phyloP scores from a whole-genome alignment of 2,113 vertebrate species.

The Python bivittatus region DNA sequence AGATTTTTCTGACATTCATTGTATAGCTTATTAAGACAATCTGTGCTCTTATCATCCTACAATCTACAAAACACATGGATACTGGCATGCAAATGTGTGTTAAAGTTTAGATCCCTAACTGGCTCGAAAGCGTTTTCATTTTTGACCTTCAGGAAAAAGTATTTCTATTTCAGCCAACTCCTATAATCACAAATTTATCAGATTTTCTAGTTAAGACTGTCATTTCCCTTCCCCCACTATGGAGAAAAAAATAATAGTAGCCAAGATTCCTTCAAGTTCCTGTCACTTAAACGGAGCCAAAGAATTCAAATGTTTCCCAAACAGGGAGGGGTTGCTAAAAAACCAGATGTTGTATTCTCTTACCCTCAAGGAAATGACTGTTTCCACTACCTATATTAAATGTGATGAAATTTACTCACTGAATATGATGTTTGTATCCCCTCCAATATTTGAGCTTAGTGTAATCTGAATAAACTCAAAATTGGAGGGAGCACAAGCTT shows the following conservation, averaged over 20 bases:
- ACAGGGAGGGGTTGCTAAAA: conserved; percentile 42
- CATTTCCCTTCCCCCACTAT: conserved; percentile 49
- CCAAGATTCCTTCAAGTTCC: conserved; percentile 73
- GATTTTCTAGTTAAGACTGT: conserved; percentile 77
- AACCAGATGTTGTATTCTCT: conserved; percentile 43
- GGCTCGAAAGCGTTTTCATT: conserved; percentile 53
- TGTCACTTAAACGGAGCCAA: conserved; percentile 71
- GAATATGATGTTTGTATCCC: neutral
- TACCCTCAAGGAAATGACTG: conserved; percentile 26
- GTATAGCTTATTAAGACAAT: conserved; percentile 54
- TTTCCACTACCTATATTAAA: conserved; percentile 56
- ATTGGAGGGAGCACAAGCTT: neutral
- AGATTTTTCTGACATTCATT: conserved; percentile 48
- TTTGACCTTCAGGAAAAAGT: conserved; percentile 63
- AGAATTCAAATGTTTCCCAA: conserved; percentile 65
- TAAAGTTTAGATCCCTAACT: conserved; percentile 47
- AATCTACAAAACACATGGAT: conserved; percentile 49
- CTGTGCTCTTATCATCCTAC: conserved; percentile 45
- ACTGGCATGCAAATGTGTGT: conserved; percentile 17
- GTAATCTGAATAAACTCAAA: neutral
- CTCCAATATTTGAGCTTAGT: neutral
- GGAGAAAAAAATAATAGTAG: conserved; percentile 70
- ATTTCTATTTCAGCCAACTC: conserved; percentile 73
- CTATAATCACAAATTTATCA: conserved; percentile 75
- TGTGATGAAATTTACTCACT: conserved; percentile 51